A percentile compares a stretch with the other conserved stretches of the same genome.
phyloP scores from a whole-genome alignment of 2,888 invertebrate genomes.

The Sphaerolaimus hirsutus region DNA sequence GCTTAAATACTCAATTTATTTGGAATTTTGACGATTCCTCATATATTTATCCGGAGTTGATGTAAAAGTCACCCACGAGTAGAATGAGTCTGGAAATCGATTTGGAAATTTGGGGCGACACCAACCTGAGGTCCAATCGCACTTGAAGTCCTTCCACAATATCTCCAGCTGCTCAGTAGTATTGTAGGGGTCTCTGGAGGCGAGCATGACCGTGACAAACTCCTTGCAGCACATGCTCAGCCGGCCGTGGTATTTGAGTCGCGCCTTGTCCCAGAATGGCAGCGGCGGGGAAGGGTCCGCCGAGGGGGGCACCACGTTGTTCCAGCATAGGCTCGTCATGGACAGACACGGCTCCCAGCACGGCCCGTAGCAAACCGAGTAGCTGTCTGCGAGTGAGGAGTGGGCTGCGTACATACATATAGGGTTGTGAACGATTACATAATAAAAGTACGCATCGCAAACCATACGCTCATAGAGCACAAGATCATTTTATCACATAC shows the following conservation, averaged over 20 bases:
- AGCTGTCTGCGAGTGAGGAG: too few relatives aligned
- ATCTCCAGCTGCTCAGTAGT: conserved; percentile 96
- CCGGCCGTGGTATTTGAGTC: conserved; percentile 55
- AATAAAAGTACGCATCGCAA: too few relatives aligned
- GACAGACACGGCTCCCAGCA: conserved; percentile 96
- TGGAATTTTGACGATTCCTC: too few relatives aligned
- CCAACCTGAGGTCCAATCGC: conserved; percentile 95
- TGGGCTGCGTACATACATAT: too few relatives aligned
- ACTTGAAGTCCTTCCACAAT: conserved; percentile 68
- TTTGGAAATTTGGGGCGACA: too few relatives aligned
- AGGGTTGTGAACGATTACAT: too few relatives aligned
- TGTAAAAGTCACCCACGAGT: too few relatives aligned
- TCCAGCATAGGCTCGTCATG: conserved; percentile 22
- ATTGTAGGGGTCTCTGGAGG: conserved; percentile 89
- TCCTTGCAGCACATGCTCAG: conserved; percentile 52
- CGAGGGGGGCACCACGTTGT: conserved; percentile 36
- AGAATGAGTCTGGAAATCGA: too few relatives aligned
- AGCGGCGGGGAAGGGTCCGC: conserved; percentile 73
- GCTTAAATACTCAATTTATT: too few relatives aligned
- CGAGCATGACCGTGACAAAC: conserved; percentile 59
- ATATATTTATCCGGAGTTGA: too few relatives aligned
- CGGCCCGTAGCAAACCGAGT: conserved; percentile 91
- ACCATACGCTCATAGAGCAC: too few relatives aligned
- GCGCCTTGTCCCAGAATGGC: conserved; percentile 87
- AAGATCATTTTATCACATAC: too few relatives aligned